Evolutionary conservation across 2,888 invertebrate genomes (phyloP).

Genomic region (Tetrapedia diversipes): DNA sequence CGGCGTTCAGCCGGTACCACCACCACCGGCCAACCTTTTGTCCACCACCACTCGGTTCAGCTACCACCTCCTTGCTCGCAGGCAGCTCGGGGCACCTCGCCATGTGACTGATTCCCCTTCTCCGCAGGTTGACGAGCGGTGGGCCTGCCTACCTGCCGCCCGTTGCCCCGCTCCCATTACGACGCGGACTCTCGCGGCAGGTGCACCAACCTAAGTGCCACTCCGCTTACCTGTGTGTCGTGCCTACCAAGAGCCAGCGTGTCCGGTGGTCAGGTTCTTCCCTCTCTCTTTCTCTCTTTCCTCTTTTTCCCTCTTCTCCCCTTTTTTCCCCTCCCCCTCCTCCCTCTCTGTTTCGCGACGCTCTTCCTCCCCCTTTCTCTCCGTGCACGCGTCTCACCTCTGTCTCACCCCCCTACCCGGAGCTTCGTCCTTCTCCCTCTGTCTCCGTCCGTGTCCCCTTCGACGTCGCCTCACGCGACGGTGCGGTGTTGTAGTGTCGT

Average conservation of each 20-base stretch:
- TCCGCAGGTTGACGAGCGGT: conserved; percentile 79
- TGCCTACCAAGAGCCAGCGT: conserved; percentile 70
- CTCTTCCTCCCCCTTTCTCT: conserved; percentile 20
- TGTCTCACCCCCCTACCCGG: conserved; percentile 40
- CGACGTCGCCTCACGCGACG: conserved; percentile 64
- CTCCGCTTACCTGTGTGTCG: conserved; percentile 76
- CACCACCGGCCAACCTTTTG: conserved; percentile 52
- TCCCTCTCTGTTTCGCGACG: background rate
- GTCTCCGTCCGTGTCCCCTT: conserved; percentile 59
- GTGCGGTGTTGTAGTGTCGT: conserved; percentile 74
- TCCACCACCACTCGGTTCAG: conserved; percentile 61
- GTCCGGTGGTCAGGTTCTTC: conserved; percentile 69
- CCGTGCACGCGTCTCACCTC: conserved; percentile 36
- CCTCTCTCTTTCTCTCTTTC: conserved; percentile 62
- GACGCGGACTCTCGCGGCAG: conserved; percentile 83
- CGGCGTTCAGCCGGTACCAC: conserved; percentile 52
- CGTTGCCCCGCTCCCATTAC: conserved; percentile 83
- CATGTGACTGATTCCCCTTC: conserved; percentile 83
- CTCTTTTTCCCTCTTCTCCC: conserved; percentile 20
- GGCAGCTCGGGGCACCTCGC: conserved; percentile 73
- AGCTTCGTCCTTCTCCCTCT: conserved; percentile 50
- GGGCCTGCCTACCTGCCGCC: conserved; percentile 83
- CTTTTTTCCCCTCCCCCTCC: conserved; percentile 16
- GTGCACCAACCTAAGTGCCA: conserved; percentile 81
- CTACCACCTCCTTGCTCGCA: conserved; percentile 68